Evolutionary conservation across 2,888 invertebrate species (phyloP), one percentile per base, ranked within the genome.

Genomic region (Epirrhoe tristata): DNA sequence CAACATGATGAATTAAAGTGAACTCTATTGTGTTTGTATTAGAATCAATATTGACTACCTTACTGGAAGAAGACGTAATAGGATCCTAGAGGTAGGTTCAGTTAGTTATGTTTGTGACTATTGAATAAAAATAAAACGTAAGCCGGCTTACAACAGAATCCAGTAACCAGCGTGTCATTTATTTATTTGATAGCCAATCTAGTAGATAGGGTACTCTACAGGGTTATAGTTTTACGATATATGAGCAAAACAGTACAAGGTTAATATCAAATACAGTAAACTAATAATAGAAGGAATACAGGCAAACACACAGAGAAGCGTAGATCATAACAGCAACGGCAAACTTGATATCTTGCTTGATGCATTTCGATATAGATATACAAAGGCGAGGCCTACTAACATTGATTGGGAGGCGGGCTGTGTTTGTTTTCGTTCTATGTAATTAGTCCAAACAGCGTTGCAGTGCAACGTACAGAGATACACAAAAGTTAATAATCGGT

Each of bases 401-500:
- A 57, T 63, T 63, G 57, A 57, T 46, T 43, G 43, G 31, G 39
- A 52, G 43, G 14, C 59, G 43, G 54, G 43, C 46, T 14, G 17
- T 53, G 53, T 54, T 64, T 58, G 48, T 36, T 48, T 53, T 46
- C 36, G 58, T 54, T 64, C 39, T 54, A 58, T 64, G 48, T 58
- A 50, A 64, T 64, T 58, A 54, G 39, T 39, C 12, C 54, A 58
- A 58, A 63, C 58, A 58, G 34, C 14, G 48, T 14, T 48, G 46
- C 32, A 46, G 14, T 48, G 36, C 10, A 39, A 0, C 24, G 39
- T 57, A 64, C 8, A 50, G 36, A 36, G 36, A 12, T 36, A 50
- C 5, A 59, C 16, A 64, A 24, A 55, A 36, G 34, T 17, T 6
- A 50, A 31, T 14, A 8, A 10, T 1, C n/a, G 8, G 36, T 43